These are phyloP conservation scores for Agonopterix subpropinquella DNA, from an alignment of 2,888 invertebrate genomes.

Conservation along the genomic window DNA sequence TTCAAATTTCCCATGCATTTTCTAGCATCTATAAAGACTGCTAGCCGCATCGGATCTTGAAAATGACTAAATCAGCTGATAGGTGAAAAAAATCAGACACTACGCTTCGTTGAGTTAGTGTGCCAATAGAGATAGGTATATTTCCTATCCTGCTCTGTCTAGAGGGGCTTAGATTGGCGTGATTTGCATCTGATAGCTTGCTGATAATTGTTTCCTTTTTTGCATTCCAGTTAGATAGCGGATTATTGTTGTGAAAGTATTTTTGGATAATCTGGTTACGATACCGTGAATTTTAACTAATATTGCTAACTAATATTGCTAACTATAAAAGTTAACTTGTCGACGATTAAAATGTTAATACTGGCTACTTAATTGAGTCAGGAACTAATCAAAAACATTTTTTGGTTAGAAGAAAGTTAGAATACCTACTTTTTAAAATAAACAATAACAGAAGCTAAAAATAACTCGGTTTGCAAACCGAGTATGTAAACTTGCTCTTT, in stretches of 20 bases:
- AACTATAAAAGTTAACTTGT: no score
- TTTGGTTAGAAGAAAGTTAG: no score
- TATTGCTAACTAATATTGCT: no score
- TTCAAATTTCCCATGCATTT: constrained; percentile 54
- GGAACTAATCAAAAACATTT: no score
- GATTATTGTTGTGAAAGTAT: constrained; percentile 44
- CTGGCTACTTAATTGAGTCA: no score
- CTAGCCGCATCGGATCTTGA: constrained; percentile 25
- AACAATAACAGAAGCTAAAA: no score
- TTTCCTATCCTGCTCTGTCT: constrained; percentile 38
- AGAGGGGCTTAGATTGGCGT: constrained; percentile 59
- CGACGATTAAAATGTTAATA: no score
- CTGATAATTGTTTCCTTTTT: constrained; percentile 54
- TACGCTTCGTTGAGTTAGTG: constrained; percentile 64
- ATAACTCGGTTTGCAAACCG: no score
- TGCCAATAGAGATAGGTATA: constrained; percentile 45
- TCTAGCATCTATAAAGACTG: constrained; percentile 26
- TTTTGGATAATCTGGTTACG: constrained; percentile 3
- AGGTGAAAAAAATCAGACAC: constrained; percentile 47
- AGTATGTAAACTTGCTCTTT: no score
- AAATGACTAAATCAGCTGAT: constrained; percentile 51
- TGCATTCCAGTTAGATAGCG: constrained; percentile 11
- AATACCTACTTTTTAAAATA: no score
- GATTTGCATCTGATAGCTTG: constrained; percentile 64
- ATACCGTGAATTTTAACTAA: not conserved